A percentile compares a stretch with the other conserved stretches of the same genome.
Evolutionary conservation across 2,888 invertebrate species (phyloP).

Genomic region (Apotomis capreana): DNA sequence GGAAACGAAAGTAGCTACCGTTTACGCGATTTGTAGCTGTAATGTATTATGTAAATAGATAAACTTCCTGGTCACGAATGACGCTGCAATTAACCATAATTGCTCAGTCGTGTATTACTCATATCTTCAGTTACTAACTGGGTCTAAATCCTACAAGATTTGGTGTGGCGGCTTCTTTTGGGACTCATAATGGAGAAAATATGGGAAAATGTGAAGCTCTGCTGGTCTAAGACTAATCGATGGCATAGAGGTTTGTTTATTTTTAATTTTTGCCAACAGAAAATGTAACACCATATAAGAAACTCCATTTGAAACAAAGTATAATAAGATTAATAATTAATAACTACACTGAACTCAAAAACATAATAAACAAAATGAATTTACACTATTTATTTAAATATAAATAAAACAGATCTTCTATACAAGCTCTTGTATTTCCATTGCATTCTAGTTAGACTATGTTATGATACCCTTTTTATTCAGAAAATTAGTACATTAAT

Average conservation of each 20-base stretch:
- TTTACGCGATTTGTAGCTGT: slow-evolving; percentile 5
- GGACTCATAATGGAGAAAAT: slow-evolving; percentile 39
- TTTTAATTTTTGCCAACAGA: not conserved
- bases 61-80: slow-evolving; percentile 29
- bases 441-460: too few species aligned
- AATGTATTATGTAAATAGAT: slow-evolving; percentile 24
- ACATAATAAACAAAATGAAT: too few species aligned
- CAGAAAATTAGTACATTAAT: too few species aligned
- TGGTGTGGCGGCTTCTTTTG: not conserved
- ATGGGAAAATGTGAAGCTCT: slow-evolving; percentile 57
- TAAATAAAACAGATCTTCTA: too few species aligned
- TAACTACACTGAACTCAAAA: too few species aligned
- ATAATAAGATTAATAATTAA: too few species aligned
- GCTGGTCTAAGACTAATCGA: slow-evolving; percentile 74
- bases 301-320: too few species aligned
- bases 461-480: too few species aligned
- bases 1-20: not conserved
- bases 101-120: slow-evolving; percentile 3
- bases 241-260: slow-evolving; percentile 69
- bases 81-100: slow-evolving; percentile 11
- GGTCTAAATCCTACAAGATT: not conserved
- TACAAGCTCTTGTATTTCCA: too few species aligned
- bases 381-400: too few species aligned
- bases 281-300: not conserved
- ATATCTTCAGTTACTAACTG: slow-evolving; percentile 10